Percentiles rank a stretch among this genome's conserved stretches.
phyloP scores from a whole-genome alignment of 2,888 invertebrate genomes.

The Calliopum simillimum region DNA sequence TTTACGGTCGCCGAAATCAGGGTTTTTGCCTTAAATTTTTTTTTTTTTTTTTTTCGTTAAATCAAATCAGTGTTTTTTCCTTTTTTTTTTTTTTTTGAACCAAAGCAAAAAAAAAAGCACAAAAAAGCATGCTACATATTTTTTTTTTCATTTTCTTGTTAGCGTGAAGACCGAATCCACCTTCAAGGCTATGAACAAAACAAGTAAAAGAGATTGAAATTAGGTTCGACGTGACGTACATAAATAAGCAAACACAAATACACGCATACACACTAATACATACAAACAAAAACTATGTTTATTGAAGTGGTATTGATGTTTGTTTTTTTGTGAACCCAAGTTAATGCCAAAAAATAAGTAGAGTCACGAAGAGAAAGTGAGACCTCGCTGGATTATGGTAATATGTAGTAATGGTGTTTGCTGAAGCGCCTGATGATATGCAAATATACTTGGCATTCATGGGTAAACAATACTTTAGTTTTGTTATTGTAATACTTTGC shows the following conservation, averaged over 20 bases:
- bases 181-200: constrained; percentile 1
- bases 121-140: neutral
- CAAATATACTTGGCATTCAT: constrained; percentile 48
- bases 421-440: constrained; percentile 47
- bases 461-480: constrained; percentile 25
- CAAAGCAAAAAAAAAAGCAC: no score
- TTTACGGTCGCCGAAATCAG: no score
- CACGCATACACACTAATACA: neutral
- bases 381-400: neutral
- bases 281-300: neutral
- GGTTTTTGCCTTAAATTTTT: no score
- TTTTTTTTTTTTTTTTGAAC: no score
- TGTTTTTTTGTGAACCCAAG: no score
- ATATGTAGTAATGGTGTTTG: constrained; percentile 29
- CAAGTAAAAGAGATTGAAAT: constrained; percentile 13
- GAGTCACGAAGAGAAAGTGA: no score
- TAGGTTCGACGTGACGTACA: constrained; percentile 40
- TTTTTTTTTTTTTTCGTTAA: no score
- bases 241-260: constrained; percentile 32
- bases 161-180: neutral
- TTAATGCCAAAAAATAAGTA: no score
- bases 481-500: constrained; percentile 24
- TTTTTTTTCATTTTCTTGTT: neutral
- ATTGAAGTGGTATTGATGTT: no score
- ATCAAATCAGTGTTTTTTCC: no score